A percentile compares a stretch with the other conserved stretches of the same genome.
phyloP scores from a whole-genome alignment of 2,888 invertebrate species.

The Athripsodes cinereus region DNA sequence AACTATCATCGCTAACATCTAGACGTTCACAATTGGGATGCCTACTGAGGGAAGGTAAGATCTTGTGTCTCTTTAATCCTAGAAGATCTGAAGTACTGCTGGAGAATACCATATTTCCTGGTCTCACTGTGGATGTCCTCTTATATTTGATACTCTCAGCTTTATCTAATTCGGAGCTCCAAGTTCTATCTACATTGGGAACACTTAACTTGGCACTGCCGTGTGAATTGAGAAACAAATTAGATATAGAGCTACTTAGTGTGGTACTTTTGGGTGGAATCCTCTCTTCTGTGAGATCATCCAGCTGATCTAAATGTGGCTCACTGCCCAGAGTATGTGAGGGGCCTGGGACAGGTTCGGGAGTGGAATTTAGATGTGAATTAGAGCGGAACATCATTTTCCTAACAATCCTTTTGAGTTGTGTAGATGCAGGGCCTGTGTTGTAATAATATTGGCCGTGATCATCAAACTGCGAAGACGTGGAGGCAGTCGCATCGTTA shows the following conservation, averaged over 20 bases:
- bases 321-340: slow-evolving; percentile 16
- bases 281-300: slow-evolving; percentile 11
- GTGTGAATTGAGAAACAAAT: slow-evolving; percentile 16
- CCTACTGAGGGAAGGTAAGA: slow-evolving; percentile 40
- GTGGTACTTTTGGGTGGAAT: slow-evolving; percentile 7
- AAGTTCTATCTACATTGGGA: slow-evolving; percentile 14
- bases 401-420: slow-evolving; percentile 15
- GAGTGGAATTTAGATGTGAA: slow-evolving; percentile 15
- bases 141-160: slow-evolving; percentile 10
- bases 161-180: slow-evolving; percentile 17
- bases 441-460: slow-evolving; percentile 14
- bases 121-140: slow-evolving; percentile 15
- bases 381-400: slow-evolving; percentile 22
- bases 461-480: slow-evolving; percentile 6
- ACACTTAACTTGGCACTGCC: slow-evolving; percentile 1
- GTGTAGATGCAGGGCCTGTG: slow-evolving; percentile 6
- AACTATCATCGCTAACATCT: slow-evolving; percentile 43
- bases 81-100: slow-evolving; percentile 42
- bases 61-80: slow-evolving; percentile 36
- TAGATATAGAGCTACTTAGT: slow-evolving; percentile 22
- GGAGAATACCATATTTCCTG: slow-evolving; percentile 31
- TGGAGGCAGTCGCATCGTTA: slow-evolving; percentile 7
- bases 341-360: slow-evolving; percentile 2
- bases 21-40: slow-evolving; percentile 40
- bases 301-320: slow-evolving; percentile 16